Conservation (phyloP, 2,797 vertebrate genomes). For the Chelidonichthys spinosus region DNA sequence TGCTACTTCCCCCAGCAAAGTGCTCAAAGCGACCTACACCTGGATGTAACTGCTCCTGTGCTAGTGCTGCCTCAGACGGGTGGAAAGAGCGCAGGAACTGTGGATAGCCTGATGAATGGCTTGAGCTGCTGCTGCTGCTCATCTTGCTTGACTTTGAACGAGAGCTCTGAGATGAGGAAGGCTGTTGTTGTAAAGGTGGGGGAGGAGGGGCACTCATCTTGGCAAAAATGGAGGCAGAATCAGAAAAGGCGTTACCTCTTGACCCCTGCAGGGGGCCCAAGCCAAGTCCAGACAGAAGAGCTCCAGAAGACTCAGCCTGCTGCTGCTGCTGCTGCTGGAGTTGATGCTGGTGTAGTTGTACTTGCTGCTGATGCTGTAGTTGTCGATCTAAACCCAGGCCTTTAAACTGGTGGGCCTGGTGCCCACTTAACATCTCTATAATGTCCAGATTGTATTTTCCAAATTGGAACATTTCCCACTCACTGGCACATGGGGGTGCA, state of each 20-base stretch:
- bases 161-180: constrained; percentile 87
- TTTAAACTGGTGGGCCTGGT: constrained; percentile 90
- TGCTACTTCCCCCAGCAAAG: constrained; percentile 85
- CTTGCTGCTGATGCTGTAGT: constrained; percentile 89
- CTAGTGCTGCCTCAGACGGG: constrained; percentile 87
- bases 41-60: constrained; percentile 87
- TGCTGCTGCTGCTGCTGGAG: constrained; percentile 88
- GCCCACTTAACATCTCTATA: constrained; percentile 92
- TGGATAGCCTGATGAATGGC: constrained; percentile 86
- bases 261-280: constrained; percentile 88
- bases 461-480: constrained; percentile 92
- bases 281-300: constrained; percentile 89
- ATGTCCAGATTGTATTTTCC: constrained; percentile 92
- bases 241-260: constrained; percentile 89
- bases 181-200: constrained; percentile 87
- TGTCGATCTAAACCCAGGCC: constrained; percentile 89
- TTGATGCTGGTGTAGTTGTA: constrained; percentile 89
- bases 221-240: constrained; percentile 89
- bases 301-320: constrained; percentile 87
- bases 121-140: constrained; percentile 85
- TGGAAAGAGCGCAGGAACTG: constrained; percentile 90
- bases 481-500: constrained; percentile 86
- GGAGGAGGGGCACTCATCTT: constrained; percentile 91
- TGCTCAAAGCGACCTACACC: constrained; percentile 88
- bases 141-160: constrained; percentile 89